Conservation (phyloP, 2,797 vertebrate genomes). For the Synanceia verrucosa region DNA sequence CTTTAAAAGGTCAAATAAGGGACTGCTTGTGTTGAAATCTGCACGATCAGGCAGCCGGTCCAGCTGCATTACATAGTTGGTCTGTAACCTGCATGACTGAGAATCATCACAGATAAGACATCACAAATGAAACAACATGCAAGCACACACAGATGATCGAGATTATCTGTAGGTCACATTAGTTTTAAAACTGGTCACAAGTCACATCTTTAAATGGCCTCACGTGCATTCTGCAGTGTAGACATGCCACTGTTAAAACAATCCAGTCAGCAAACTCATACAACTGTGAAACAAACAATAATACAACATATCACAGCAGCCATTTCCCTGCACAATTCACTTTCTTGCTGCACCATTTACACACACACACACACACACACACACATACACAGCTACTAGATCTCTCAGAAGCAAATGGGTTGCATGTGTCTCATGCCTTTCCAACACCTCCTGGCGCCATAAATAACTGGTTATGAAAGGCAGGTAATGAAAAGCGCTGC, state of each 20-base stretch:
- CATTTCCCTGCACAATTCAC: conserved; percentile 72
- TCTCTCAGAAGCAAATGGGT: conserved; percentile 69
- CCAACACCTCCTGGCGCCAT: conserved; percentile 66
- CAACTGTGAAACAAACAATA: conserved; percentile 78
- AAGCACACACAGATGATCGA: not conserved
- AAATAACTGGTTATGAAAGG: conserved; percentile 81
- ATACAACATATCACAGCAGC: conserved; percentile 68
- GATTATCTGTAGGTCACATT: conserved; percentile 6
- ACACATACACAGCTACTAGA: conserved; percentile 23
- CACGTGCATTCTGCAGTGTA: conserved; percentile 21
- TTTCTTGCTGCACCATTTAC: conserved; percentile 74
- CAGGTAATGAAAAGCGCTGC: conserved; percentile 76
- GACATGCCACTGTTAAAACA: conserved; percentile 44
- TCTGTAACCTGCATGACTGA: not conserved
- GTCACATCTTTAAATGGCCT: conserved; percentile 3
- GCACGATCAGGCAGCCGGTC: not conserved
- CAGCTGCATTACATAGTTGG: not conserved
- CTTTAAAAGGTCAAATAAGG: not conserved
- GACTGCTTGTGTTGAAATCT: not conserved
- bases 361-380: conserved; percentile 9
- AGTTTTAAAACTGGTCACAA: conserved; percentile 1
- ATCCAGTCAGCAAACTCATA: conserved; percentile 71
- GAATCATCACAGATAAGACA: not conserved
- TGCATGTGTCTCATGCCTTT: conserved; percentile 66
- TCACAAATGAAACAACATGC: not conserved